phyloP scores from a whole-genome alignment of 35 echinoderm and acorn worm genomes.

The Heliocidaris tuberculata region DNA sequence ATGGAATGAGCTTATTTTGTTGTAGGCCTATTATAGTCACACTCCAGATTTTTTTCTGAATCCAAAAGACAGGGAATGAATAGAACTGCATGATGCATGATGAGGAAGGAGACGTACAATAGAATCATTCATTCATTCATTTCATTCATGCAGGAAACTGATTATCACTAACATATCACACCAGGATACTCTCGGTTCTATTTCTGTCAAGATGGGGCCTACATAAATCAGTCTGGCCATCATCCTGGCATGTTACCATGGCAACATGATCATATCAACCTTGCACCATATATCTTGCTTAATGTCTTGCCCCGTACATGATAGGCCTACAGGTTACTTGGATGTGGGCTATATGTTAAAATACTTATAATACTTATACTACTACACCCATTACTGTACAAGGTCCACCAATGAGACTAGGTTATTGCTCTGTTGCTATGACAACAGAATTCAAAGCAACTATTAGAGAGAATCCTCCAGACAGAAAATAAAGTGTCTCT shows the following conservation, averaged over 20 bases:
- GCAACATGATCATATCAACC: neutral
- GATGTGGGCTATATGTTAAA: neutral
- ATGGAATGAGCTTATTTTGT: too few species aligned
- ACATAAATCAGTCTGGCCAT: neutral
- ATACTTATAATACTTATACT: neutral
- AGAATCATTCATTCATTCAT: neutral
- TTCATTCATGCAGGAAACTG: neutral
- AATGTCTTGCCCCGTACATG: neutral
- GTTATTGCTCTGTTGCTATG: neutral
- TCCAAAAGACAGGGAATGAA: neutral
- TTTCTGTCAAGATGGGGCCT: neutral
- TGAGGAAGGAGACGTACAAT: neutral
- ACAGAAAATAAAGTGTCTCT: neutral
- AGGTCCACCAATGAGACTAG: neutral
- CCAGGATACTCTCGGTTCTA: neutral
- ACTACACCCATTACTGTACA: neutral
- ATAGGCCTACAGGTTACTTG: neutral
- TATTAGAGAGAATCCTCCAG: neutral
- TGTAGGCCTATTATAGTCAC: too few species aligned
- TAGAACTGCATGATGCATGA: neutral
- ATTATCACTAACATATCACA: neutral
- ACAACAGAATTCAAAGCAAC: neutral
- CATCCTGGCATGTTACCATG: neutral
- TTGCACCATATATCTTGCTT: neutral
- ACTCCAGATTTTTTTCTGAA: too few species aligned